Conservation (phyloP, 2,888 invertebrate species). For the Campoplex nolae region DNA sequence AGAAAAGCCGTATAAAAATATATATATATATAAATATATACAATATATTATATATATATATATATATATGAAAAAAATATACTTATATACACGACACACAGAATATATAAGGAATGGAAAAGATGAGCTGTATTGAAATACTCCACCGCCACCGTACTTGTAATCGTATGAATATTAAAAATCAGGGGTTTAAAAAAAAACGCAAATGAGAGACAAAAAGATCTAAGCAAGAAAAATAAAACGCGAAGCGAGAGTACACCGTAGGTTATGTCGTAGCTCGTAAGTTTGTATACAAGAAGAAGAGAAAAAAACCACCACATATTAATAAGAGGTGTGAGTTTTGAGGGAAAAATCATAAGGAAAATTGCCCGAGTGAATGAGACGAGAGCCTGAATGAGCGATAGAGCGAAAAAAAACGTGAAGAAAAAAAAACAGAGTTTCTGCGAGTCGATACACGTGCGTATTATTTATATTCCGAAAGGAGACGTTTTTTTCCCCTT, state of each 20-base stretch:
- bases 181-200: slow-evolving; percentile 50
- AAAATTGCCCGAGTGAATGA: slow-evolving; percentile 55
- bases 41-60: slow-evolving; percentile 69
- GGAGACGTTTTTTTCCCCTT: slow-evolving; percentile 70
- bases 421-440: slow-evolving; percentile 59
- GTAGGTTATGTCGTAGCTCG: slow-evolving; percentile 79
- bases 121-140: slow-evolving; percentile 82
- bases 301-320: slow-evolving; percentile 65
- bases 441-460: slow-evolving; percentile 68
- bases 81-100: slow-evolving; percentile 66
- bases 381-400: slow-evolving; percentile 43
- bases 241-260: slow-evolving; percentile 76
- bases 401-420: slow-evolving; percentile 6
- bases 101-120: slow-evolving; percentile 71
- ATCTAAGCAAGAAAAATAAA: slow-evolving; percentile 14
- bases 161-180: slow-evolving; percentile 75
- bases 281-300: slow-evolving; percentile 84
- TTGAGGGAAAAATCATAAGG: slow-evolving; percentile 33
- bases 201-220: slow-evolving; percentile 22
- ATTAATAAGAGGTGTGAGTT: slow-evolving; percentile 73
- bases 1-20: slow-evolving; percentile 76
- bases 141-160: slow-evolving; percentile 82
- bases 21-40: slow-evolving; percentile 73
- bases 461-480: slow-evolving; percentile 68
- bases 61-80: slow-evolving; percentile 57